Percentiles rank a stretch among this genome's conserved stretches.
phyloP scores from a whole-genome alignment of 2,113 vertebrate genomes.

The Grallaria varia region DNA sequence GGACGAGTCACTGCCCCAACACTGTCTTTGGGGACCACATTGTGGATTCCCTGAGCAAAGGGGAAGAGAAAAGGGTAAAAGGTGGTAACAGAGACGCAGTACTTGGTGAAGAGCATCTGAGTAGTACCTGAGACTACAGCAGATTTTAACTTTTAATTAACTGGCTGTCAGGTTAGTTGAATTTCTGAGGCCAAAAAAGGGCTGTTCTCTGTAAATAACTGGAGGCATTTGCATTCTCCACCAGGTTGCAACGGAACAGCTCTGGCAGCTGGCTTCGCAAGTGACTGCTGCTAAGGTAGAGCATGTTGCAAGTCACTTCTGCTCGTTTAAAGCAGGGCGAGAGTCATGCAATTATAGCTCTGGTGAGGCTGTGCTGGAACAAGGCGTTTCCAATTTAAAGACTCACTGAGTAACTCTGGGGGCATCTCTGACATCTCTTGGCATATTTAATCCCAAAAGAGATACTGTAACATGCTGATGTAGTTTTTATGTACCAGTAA shows the following conservation, averaged over 20 bases:
- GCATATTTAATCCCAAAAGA: not conserved
- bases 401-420: not conserved
- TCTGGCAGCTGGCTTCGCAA: not conserved
- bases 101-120: not conserved
- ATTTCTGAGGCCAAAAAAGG: not conserved
- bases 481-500: not conserved
- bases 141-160: not conserved
- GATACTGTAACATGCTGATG: not conserved
- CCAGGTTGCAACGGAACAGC: not conserved
- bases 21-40: fast-evolving
- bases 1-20: not conserved
- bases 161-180: not conserved
- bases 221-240: not conserved
- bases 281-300: not conserved
- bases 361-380: not conserved
- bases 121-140: not conserved
- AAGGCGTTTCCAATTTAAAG: not conserved
- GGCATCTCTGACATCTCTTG: not conserved
- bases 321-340: not conserved
- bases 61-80: not conserved
- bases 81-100: not conserved
- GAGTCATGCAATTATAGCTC: not conserved
- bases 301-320: not conserved
- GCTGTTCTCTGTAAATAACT: not conserved
- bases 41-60: not conserved